These are phyloP conservation scores for Molanna angustata DNA, from an alignment of 2,888 invertebrate genomes.

Conservation along the genomic window DNA sequence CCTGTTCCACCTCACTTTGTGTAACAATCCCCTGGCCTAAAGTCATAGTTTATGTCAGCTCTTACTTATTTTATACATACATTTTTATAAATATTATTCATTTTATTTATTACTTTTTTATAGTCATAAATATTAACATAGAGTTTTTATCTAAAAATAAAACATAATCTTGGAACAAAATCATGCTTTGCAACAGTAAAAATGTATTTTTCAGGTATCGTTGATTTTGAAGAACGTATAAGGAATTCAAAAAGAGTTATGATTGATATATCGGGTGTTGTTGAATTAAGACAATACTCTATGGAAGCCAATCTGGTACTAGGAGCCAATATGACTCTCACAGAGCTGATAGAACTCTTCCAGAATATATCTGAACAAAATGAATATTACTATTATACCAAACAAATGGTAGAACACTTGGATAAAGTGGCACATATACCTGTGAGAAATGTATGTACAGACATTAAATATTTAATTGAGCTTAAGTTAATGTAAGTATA, in stretches of 20 bases:
- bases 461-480: too few relatives aligned
- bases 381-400: slow-evolving; percentile 57
- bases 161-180: too few relatives aligned
- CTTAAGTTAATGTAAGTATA: too few relatives aligned
- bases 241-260: slow-evolving; percentile 43
- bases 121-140: too few relatives aligned
- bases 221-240: slow-evolving; percentile 41
- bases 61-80: too few relatives aligned
- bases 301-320: slow-evolving; percentile 48
- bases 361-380: slow-evolving; percentile 42
- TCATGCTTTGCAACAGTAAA: too few relatives aligned
- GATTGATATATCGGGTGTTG: slow-evolving; percentile 61
- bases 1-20: too few relatives aligned
- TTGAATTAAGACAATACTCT: slow-evolving; percentile 46
- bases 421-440: slow-evolving; percentile 69
- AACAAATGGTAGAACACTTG: slow-evolving; percentile 60
- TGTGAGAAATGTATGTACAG: slow-evolving; percentile 70
- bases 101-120: too few relatives aligned
- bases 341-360: slow-evolving; percentile 54
- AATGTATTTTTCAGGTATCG: slow-evolving; percentile 52
- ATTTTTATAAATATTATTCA: too few relatives aligned
- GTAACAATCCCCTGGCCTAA: too few relatives aligned
- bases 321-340: slow-evolving; percentile 58
- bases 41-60: too few relatives aligned
- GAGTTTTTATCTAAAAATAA: too few relatives aligned